Conservation (phyloP, 2,888 invertebrate species). For the Apotomis betuletana region DNA sequence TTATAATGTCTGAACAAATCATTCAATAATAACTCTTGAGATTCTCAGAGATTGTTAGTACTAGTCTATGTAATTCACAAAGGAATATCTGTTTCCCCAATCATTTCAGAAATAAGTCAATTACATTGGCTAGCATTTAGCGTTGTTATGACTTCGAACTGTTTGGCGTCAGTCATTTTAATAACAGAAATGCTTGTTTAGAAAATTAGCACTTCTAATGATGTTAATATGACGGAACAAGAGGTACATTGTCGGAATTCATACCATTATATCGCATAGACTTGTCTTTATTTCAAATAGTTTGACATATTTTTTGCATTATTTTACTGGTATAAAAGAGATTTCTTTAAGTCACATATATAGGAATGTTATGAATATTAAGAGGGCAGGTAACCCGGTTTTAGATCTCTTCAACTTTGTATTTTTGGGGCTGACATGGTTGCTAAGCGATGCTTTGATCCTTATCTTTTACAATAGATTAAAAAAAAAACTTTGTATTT, state of each 20-base stretch:
- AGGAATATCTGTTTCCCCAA: conserved; percentile 1
- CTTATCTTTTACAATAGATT: too few species aligned
- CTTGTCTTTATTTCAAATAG: conserved; percentile 27
- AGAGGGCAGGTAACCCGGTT: not conserved
- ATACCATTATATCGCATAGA: conserved; percentile 18
- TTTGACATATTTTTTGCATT: not conserved
- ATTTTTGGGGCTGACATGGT: too few species aligned
- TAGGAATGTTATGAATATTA: not conserved
- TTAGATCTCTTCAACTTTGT: not conserved
- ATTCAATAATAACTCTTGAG: not conserved
- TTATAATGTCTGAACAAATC: not conserved
- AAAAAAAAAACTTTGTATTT: too few species aligned
- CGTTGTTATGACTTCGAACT: conserved; percentile 5
- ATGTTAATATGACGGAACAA: conserved; percentile 18
- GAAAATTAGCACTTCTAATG: conserved; percentile 18
- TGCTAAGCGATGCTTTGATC: too few species aligned
- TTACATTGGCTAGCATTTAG: conserved; percentile 17
- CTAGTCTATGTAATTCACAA: conserved; percentile 7
- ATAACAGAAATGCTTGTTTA: conserved; percentile 27
- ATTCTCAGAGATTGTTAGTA: too few species aligned
- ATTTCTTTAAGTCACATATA: not conserved
- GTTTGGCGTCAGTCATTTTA: not conserved
- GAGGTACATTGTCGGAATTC: conserved; percentile 18
- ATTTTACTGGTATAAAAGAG: not conserved
- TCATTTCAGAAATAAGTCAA: conserved; percentile 10